These are phyloP conservation scores for Mormyrus hasselquistii DNA, from an alignment of 2,797 vertebrate genomes.

Conservation along the genomic window DNA sequence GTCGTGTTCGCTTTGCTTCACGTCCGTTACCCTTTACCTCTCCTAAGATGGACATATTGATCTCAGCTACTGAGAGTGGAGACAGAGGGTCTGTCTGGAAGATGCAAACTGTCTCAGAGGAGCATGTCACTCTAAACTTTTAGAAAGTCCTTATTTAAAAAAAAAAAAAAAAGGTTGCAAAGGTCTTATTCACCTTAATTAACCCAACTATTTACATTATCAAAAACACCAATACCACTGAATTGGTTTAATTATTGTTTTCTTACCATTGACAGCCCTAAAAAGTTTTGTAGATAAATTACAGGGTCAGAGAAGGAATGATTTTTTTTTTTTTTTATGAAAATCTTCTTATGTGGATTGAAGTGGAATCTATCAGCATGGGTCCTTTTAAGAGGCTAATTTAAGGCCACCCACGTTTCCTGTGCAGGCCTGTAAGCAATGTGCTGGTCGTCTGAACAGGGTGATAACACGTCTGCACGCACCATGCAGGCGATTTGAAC, in stretches of 20 bases:
- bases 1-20: background rate
- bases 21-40: conserved; percentile 7
- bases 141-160: background rate
- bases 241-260: background rate
- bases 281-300: background rate
- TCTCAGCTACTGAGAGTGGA: background rate
- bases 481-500: conserved; percentile 22
- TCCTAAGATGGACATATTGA: conserved; percentile 18
- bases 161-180: background rate
- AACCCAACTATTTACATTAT: background rate
- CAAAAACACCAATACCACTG: background rate
- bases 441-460: conserved; percentile 22
- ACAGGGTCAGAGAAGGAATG: background rate
- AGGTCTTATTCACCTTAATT: background rate
- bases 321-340: background rate
- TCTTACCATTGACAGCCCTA: background rate
- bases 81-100: conserved; percentile 13
- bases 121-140: conserved; percentile 2
- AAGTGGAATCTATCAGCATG: conserved; percentile 10
- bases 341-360: conserved; percentile 4
- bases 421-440: conserved; percentile 20
- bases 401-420: conserved; percentile 32
- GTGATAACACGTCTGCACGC: conserved; percentile 29
- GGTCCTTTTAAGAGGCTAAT: conserved; percentile 17
- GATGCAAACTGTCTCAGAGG: background rate